A percentile compares a stretch with the other conserved stretches of the same genome.
phyloP scores from a whole-genome alignment of 2,888 invertebrate species.

The Crossocerus cetratus region DNA sequence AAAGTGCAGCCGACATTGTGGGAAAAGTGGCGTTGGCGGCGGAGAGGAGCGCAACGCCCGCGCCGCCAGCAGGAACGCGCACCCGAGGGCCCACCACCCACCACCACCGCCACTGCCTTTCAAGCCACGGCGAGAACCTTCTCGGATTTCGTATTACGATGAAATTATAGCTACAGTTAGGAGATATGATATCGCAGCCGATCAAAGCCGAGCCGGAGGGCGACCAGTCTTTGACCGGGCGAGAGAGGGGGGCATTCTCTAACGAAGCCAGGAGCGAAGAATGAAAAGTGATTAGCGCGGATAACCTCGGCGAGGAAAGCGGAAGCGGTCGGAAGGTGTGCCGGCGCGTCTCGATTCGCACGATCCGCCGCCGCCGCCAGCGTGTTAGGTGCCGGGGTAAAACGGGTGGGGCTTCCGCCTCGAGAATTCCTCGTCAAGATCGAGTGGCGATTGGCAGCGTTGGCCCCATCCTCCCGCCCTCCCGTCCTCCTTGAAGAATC shows the following conservation, averaged over 20 bases:
- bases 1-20: too few relatives aligned
- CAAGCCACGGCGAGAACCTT: background rate
- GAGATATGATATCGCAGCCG: background rate
- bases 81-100: too few relatives aligned
- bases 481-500: too few relatives aligned
- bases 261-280: too few relatives aligned
- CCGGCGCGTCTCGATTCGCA: background rate
- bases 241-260: too few relatives aligned
- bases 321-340: constrained; percentile 44
- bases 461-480: too few relatives aligned
- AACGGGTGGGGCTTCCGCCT: constrained; percentile 60
- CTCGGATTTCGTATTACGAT: constrained; percentile 3
- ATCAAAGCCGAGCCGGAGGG: constrained; percentile 15
- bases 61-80: background rate
- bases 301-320: constrained; percentile 34
- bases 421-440: constrained; percentile 39
- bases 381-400: constrained; percentile 56
- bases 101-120: background rate
- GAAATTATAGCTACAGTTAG: constrained; percentile 3
- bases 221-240: background rate
- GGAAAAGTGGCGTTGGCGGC: too few relatives aligned
- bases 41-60: too few relatives aligned
- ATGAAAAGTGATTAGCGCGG: too few relatives aligned
- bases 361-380: too few relatives aligned
- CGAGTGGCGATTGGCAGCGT: too few relatives aligned